Evolutionary conservation across 1,140 invertebrate species (phyloP).

Genomic region (Bombus ignitus): DNA sequence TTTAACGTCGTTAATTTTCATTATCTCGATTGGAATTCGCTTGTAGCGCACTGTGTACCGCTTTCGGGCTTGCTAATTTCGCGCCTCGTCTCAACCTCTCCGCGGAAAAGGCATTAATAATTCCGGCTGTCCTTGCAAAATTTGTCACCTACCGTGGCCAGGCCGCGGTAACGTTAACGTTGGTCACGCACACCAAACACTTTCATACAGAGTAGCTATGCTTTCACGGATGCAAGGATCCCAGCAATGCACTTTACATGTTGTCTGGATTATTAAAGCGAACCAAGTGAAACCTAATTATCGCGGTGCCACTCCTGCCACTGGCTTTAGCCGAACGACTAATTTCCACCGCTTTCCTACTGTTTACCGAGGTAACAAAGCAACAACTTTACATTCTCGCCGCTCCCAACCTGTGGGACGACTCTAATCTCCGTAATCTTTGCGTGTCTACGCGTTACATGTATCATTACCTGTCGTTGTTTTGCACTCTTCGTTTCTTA

Average conservation of each 20-base stretch:
- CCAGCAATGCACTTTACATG: constrained; percentile 63
- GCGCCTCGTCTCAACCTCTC: constrained; percentile 46
- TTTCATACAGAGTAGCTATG: neutral
- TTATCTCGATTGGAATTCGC: constrained; percentile 69
- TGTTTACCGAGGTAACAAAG: constrained; percentile 46
- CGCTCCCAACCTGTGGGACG: constrained; percentile 9
- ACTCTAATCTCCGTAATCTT: constrained; percentile 37
- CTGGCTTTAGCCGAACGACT: constrained; percentile 50
- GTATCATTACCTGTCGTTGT: constrained; percentile 22
- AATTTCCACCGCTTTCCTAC: constrained; percentile 54
- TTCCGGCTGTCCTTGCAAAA: constrained; percentile 61
- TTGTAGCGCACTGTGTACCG: constrained; percentile 51
- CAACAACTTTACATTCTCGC: constrained; percentile 38
- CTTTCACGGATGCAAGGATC: constrained; percentile 50
- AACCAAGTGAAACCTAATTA: constrained; percentile 66
- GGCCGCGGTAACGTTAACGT: constrained; percentile 39
- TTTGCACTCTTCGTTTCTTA: constrained; percentile 5
- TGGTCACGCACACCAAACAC: constrained; percentile 31
- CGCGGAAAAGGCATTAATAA: constrained; percentile 63
- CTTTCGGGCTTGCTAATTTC: constrained; percentile 63
- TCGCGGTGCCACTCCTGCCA: constrained; percentile 37
- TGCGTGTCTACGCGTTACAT: constrained; percentile 15
- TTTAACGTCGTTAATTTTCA: constrained; percentile 70
- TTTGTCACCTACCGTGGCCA: constrained; percentile 57
- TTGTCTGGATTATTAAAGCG: constrained; percentile 66